Base-by-base conservation (phyloP, 2,113 vertebrate species). In the Glaucidium brasilianum region DNA sequence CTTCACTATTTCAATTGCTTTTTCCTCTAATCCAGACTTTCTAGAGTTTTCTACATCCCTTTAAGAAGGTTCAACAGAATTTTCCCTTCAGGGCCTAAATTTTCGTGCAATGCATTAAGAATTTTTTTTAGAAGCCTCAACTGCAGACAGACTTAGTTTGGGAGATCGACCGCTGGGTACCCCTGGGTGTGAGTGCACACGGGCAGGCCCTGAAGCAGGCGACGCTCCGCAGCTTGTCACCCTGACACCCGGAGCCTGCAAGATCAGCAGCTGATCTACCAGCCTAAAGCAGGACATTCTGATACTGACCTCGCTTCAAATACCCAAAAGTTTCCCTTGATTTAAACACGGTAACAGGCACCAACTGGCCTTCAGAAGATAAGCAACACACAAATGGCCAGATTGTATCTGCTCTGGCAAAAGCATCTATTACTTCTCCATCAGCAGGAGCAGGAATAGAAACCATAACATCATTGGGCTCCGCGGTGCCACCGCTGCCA, bases 181-280 rank as follows among this genome's bases (percentile, higher is more conserved):
- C 32, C 19, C 32, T 10, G 47, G 68, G 35, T 22, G 3, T 1
- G 6, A 0, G 30, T 11, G 27, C 34, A 11, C 2, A 2, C 50
- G 64, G 84, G 17, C 58, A 55, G 5, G 0, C 14, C 43, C 86
- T 77, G 59, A n/a, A 50, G 17, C 19, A 34, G 63, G 84, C 19
- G 72, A 62, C 68, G 72, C 6, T 2, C 5, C 4, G 50, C 7
- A 0, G 63, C 84, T 56, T 3, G 7, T 50, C 89, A 47, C 53
- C 75, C 49, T 43, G 79, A 17, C 50, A 39, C 63, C 1, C 0
- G 0, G 1, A 17, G 64, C 32, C 85, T 39, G 47, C 82, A 37
- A 45, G 55, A 27, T 2, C 16, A 84, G 67, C 84, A 62, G 16
- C 34, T 2, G 0, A 53, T n/a, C 41, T 22, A 30, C 81, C 68